Conservation (phyloP, 2,113 vertebrate genomes). For the Noturus placidus region DNA sequence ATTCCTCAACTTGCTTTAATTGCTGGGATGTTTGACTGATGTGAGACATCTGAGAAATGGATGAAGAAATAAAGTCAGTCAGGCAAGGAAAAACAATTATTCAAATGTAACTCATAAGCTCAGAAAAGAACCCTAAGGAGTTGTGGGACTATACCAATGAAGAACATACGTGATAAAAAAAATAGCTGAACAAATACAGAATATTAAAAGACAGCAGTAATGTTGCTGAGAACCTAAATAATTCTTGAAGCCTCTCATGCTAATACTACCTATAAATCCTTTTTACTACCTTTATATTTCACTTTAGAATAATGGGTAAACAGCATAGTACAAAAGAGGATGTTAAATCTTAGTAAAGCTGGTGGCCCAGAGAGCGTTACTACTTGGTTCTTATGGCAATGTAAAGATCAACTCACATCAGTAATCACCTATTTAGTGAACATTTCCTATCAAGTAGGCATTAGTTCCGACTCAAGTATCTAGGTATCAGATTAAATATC, state of each 20-base stretch:
- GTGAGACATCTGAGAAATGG: neutral
- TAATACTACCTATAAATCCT: neutral
- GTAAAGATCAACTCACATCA: neutral
- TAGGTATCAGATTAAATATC: constrained; percentile 4
- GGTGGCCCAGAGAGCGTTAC: neutral
- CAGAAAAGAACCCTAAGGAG: neutral
- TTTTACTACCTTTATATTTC: neutral
- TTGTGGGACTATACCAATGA: neutral
- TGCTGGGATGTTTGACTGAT: neutral
- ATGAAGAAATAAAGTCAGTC: neutral
- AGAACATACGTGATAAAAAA: neutral
- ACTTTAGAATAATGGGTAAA: neutral
- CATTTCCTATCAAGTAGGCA: neutral
- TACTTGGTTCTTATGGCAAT: neutral
- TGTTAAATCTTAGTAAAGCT: neutral
- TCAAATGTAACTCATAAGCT: neutral
- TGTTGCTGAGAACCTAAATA: neutral
- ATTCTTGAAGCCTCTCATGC: neutral
- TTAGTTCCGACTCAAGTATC: neutral
- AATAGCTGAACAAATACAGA: neutral
- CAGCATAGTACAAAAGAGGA: neutral
- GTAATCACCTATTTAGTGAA: constrained; percentile 9
- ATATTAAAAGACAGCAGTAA: neutral
- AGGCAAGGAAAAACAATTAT: neutral
- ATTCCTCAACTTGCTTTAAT: neutral